Base-by-base conservation (phyloP, 2,113 vertebrate genomes). In the Ancistrus triradiatus region DNA sequence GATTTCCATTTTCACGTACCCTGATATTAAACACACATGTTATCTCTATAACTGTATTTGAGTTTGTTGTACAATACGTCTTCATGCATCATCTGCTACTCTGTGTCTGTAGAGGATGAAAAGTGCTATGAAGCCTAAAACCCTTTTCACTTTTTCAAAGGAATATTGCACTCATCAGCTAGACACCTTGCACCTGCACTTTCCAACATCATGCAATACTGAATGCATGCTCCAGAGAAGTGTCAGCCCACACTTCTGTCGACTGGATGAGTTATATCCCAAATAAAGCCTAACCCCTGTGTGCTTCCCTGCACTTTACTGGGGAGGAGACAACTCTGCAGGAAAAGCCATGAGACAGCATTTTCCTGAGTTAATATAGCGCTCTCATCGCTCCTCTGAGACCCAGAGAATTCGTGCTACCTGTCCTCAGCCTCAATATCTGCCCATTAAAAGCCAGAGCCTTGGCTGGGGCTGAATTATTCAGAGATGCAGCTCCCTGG, bases 381-480 rank as follows among this genome's bases (percentile, higher is more conserved):
- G 61, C 69, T 63, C 59, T 65, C 66, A 53, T 63, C 52, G 28
- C 59, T 68, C 68, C 68, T 67, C 56, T 2, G 56, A 66, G 60
- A 62, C 57, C 66, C 35, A 35, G 47, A 33, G 69, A 61, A 60
- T 72, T 56, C 61, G 67, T 65, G 58, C 61, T 65, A 71, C 73
- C 73, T 72, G 70, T 72, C 65, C 43, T 8, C 65, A 44, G 73
- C 60, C 44, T 75, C 65, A 25, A 68, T 64, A 61, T 65, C 62
- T 69, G 73, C 65, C 73, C 73, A 72, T 72, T 72, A 72, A 69
- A 71, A 72, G 57, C 69, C 57, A 68, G 22, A 65, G 73, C 48
- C 68, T 21, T 57, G 61, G 56, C 50, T 63, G 65, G 24, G 66
- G 48, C 68, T 72, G 69, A 75, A 75, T 75, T 57, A 72, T 75